Conservation (phyloP, 2,888 invertebrate genomes). For the Heliconius cydno region DNA sequence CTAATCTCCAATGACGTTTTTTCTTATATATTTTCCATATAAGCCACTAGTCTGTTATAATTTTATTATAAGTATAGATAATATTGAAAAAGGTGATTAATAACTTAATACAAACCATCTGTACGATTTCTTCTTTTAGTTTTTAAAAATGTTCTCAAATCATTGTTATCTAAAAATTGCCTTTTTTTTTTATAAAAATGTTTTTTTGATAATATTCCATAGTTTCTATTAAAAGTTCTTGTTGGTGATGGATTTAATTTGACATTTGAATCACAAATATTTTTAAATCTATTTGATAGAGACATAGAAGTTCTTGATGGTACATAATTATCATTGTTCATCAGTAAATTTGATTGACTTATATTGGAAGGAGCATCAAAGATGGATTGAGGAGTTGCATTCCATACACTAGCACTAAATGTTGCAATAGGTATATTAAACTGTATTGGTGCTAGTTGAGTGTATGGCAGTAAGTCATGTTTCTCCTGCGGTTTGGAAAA, state of each 20-base stretch:
- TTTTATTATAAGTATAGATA: not conserved
- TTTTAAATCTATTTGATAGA: constrained; percentile 35
- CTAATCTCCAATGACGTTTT: too few species aligned
- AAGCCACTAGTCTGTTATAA: too few species aligned
- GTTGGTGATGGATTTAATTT: not conserved
- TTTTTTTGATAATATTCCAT: not conserved
- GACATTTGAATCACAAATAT: not conserved
- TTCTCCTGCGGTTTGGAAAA: constrained; percentile 47
- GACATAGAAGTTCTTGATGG: constrained; percentile 33
- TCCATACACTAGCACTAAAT: constrained; percentile 35
- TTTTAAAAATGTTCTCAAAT: constrained; percentile 21
- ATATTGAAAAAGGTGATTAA: not conserved
- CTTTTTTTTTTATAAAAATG: constrained; percentile 7
- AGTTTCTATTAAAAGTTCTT: not conserved
- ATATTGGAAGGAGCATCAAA: constrained; percentile 39
- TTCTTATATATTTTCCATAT: too few species aligned
- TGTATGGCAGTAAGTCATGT: constrained; percentile 12
- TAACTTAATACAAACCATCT: constrained; percentile 7
- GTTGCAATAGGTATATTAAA: constrained; percentile 51
- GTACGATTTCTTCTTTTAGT: constrained; percentile 12
- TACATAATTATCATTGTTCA: constrained; percentile 27
- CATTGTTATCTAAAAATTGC: not conserved
- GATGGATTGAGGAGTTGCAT: constrained; percentile 32
- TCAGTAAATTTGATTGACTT: constrained; percentile 46
- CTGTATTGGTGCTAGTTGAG: constrained; percentile 50